Base-by-base conservation (phyloP, 1,140 invertebrate species). In the Drosophila albomicans region DNA sequence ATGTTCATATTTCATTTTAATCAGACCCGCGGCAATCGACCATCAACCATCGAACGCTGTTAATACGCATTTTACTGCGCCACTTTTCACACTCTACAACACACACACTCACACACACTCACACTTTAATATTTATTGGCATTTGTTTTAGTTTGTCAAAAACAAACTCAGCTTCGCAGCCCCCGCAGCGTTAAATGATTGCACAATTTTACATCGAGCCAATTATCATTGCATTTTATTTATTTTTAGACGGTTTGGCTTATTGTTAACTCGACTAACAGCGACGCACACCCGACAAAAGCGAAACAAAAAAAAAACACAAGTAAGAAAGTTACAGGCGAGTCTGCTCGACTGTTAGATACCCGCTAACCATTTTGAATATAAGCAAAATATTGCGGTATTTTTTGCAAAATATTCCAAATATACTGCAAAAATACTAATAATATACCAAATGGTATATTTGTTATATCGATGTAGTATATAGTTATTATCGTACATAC, bases 1-100 rank as follows among this genome's bases (percentile, higher is more conserved):
- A 88, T 87, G 82, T 87, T 84, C 84, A 87, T 87, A 87, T 87
- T 87, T 87, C 84, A 87, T 87, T 88, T 80, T 81, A 87, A 87
- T 89, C 85, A 73, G 85, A 54, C 73, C 74, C 70, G 76, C 57
- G 77, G 80, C 71, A 3, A 38, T 38, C 35, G 30, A 32, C 30
- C 30, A 32, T 32, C 30, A 5, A 32, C 5, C 79, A 88, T 87
- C 84, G 51, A 46, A 49, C 20, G 65, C 73, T 74, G 65, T 82
- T 87, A 88, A 81, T 88, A 78, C 78, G 74, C 74, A 80, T 84
- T 87, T 25, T 75, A 82, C 72, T 75, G 69, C 72, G 69, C 64
- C 84, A 88, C 67, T 76, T 78, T 72, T 72, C 56, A 66, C 58
- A 57, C 38, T 38, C 59, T 45, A 25, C 20, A 25, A 25, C 20